Evolutionary conservation across 2,888 invertebrate species (phyloP).

Genomic region (Piscicola geometra): DNA sequence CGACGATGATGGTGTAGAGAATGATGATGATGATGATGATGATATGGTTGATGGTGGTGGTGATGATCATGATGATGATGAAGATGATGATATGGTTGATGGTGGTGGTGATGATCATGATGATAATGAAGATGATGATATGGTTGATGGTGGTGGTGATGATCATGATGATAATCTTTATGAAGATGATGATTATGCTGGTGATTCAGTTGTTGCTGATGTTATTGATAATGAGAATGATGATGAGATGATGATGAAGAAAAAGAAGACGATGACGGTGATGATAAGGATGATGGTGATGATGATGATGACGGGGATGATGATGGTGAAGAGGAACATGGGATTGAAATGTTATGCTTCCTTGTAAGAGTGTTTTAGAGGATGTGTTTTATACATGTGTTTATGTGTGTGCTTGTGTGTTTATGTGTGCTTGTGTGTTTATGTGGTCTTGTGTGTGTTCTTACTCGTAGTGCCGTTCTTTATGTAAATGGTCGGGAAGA

Average conservation of each 20-base stretch:
- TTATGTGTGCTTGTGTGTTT: too few relatives aligned
- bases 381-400: too few relatives aligned
- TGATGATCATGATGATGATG: too few relatives aligned
- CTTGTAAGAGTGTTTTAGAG: too few relatives aligned
- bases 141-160: background rate
- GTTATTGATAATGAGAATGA: background rate
- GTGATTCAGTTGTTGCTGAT: slow-evolving; percentile 22
- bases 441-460: too few relatives aligned
- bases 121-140: slow-evolving; percentile 8
- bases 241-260: slow-evolving; percentile 25
- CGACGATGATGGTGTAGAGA: background rate
- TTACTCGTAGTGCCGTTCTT: background rate
- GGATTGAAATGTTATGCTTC: too few relatives aligned
- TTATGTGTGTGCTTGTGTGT: too few relatives aligned
- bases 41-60: too few relatives aligned
- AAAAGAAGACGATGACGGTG: slow-evolving; percentile 18
- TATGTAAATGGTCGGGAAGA: background rate
- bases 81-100: too few relatives aligned
- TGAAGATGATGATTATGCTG: slow-evolving; percentile 11
- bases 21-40: too few relatives aligned
- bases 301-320: slow-evolving; percentile 22
- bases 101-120: background rate
- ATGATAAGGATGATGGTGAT: slow-evolving; percentile 14
- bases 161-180: slow-evolving; percentile 11
- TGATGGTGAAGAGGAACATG: slow-evolving; percentile 27